phyloP scores from a whole-genome alignment of 2,113 vertebrate genomes.

The Nycticorax nycticorax region DNA sequence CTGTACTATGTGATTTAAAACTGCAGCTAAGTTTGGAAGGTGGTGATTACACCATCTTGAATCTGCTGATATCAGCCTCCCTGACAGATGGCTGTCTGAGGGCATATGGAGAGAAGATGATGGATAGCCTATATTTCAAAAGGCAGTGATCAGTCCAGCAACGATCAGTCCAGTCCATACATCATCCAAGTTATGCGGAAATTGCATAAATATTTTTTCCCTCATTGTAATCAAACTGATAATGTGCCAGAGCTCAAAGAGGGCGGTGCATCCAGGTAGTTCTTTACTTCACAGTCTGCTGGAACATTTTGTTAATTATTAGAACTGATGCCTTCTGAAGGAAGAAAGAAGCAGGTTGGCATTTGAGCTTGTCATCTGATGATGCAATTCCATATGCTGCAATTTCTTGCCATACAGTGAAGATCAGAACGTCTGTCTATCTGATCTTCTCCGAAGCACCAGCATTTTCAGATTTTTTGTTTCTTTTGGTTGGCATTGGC shows the following conservation, averaged over 20 bases:
- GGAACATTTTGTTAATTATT: not conserved
- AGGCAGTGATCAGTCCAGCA: not conserved
- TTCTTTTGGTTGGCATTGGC: not conserved
- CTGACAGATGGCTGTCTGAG: not conserved
- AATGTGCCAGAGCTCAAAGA: not conserved
- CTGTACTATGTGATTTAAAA: rapidly evolving
- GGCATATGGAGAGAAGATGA: not conserved
- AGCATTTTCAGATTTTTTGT: not conserved
- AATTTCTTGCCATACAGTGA: not conserved
- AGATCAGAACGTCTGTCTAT: not conserved
- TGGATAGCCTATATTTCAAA: not conserved
- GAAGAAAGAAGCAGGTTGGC: not conserved
- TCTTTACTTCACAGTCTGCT: not conserved
- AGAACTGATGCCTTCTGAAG: not conserved
- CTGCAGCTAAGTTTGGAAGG: not conserved
- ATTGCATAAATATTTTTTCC: not conserved
- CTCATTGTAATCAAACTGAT: not conserved
- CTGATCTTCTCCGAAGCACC: not conserved
- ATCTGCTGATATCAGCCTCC: not conserved
- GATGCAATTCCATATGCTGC: not conserved
- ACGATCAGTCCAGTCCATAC: not conserved
- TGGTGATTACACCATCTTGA: not conserved
- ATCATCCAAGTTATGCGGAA: not conserved
- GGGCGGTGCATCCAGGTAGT: not conserved
- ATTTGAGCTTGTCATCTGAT: not conserved